Evolutionary conservation across 2,113 vertebrate species (phyloP).

Genomic region (Gorsachius goisagi): DNA sequence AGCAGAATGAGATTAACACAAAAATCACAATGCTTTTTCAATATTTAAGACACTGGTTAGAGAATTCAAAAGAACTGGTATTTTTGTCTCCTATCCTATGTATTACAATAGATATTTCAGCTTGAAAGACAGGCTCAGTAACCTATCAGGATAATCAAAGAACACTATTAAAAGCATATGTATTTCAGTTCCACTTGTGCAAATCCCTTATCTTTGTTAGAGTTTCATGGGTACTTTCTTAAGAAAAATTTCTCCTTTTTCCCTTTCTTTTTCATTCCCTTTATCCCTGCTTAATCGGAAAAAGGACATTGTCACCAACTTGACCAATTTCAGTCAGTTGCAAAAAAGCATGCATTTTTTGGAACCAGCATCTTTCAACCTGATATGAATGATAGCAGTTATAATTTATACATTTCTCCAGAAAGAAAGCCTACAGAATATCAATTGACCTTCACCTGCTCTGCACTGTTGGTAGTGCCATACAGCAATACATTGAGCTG

Average conservation of each 20-base stretch:
- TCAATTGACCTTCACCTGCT: background rate
- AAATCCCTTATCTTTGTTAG: background rate
- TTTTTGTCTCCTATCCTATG: background rate
- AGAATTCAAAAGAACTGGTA: background rate
- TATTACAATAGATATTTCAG: background rate
- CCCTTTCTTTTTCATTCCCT: background rate
- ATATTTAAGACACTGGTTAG: background rate
- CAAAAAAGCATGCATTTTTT: background rate
- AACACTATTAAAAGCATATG: background rate
- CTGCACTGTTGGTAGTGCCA: background rate
- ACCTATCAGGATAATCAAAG: background rate
- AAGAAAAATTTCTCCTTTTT: background rate
- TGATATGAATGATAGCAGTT: background rate
- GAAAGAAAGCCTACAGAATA: background rate
- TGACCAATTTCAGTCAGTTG: background rate
- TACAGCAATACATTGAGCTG: fast-evolving
- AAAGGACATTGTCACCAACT: background rate
- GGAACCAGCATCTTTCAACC: background rate
- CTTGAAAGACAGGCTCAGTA: background rate
- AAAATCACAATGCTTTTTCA: background rate
- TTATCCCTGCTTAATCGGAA: fast-evolving
- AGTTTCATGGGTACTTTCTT: background rate
- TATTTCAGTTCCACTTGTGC: background rate
- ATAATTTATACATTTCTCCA: background rate
- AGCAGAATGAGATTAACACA: background rate